Evolutionary conservation across 2,888 invertebrate species (phyloP), one percentile per base, ranked within the genome.

Genomic region (Orchesella flavescens): DNA sequence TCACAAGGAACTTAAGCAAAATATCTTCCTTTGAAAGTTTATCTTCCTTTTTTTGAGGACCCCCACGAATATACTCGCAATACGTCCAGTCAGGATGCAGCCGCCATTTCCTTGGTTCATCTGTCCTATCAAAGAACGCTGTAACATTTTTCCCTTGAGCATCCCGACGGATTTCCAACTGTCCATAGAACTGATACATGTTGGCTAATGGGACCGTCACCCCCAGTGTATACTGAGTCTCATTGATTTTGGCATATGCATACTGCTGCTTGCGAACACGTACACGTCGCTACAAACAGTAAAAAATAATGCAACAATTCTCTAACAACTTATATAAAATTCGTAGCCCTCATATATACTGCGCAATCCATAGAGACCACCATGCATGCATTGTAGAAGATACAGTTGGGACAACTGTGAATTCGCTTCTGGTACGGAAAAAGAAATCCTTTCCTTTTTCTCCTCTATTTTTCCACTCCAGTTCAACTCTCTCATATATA

Each of bases 161-260:
- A 95, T 88, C 93, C 93, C 89, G 95, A 88, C 95, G 94, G 88
- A 96, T 94, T 90, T 96, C 96, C 90, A 96, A 94, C 77, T 94
- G 94, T 5, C 96, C 94, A 89, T 93, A 92, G 81, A 97, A 91
- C 90, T 94, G 93, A 75, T 93, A 94, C 89, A 93, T 93, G 89
- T 76, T 73, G 12, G 83, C 76, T 9, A 95, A 94, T 0, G 97
- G 97, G 86, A 97, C 92, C 0, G 95, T 93, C 83, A 97, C 93
- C 57, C 96, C 97, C 80, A 97, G 91, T 23, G 95, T 95, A 90
- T 97, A 97, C 1, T 97, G 96, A 0, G 97, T 96, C 86, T 94
- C 94, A 85, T 93, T 93, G 77, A 97, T 95, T 59, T 94, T 94
- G 12, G 93, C 94, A 92, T 94, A 96, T 90, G 93, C 95, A 90